Evolutionary conservation across 92 coral and sea anemone genomes (phyloP).

Genomic region (Actinostola sp.): DNA sequence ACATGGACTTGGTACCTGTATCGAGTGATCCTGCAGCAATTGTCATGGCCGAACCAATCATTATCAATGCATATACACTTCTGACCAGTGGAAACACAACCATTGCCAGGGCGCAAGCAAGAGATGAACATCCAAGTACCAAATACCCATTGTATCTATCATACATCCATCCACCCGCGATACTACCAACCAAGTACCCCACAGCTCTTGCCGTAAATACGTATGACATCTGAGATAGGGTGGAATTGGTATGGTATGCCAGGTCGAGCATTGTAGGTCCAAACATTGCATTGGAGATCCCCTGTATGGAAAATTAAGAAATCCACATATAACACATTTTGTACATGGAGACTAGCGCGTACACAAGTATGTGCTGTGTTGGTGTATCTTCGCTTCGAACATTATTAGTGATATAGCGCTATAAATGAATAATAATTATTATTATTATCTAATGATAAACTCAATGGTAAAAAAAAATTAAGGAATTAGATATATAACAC

Average conservation of each 20-base stretch:
- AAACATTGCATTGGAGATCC: constrained; percentile 71
- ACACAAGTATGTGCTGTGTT: no score
- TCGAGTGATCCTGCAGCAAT: constrained; percentile 78
- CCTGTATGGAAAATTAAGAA: constrained; percentile 40
- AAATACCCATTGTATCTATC: constrained; percentile 82
- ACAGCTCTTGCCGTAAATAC: constrained; percentile 85
- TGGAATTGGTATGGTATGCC: constrained; percentile 55
- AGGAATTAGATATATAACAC: no score
- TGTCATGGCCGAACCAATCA: constrained; percentile 60
- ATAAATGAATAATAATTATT: no score
- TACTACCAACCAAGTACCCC: constrained; percentile 86
- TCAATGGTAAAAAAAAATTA: no score
- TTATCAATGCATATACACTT: constrained; percentile 58
- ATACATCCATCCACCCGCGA: constrained; percentile 90
- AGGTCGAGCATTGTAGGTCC: constrained; percentile 93
- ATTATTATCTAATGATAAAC: no score
- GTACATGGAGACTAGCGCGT: no score
- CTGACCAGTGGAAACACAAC: constrained; percentile 66
- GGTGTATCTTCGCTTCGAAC: no score
- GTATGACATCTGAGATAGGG: constrained; percentile 75
- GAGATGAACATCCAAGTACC: constrained; percentile 72
- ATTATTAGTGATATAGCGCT: no score
- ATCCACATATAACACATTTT: not conserved
- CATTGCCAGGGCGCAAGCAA: constrained; percentile 69
- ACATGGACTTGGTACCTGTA: no score